Base-by-base conservation (phyloP, 2,888 invertebrate genomes). In the Ashinkailepas kermadecensis region DNA sequence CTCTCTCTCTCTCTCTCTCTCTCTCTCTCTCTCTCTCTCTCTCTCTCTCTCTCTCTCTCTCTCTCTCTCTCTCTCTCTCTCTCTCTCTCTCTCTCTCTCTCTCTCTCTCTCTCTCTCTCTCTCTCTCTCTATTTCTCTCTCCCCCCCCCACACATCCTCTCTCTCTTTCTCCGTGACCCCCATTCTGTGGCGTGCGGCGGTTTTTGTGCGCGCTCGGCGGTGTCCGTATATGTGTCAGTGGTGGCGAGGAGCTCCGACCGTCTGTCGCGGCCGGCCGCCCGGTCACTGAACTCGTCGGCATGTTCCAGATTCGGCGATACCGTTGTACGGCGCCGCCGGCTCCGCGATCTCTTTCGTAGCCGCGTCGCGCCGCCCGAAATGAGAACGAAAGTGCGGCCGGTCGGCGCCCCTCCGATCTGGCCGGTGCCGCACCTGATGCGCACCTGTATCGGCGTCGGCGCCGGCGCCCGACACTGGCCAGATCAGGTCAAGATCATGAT, bases 131-230 rank as follows among this genome's bases (percentile, higher is more conserved):
- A n/a, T n/a, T n/a, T n/a, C n/a, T n/a, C n/a, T n/a, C n/a, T n/a
- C n/a, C n/a, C n/a, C n/a, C n/a, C n/a, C n/a, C n/a, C n/a, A n/a
- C n/a, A n/a, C n/a, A n/a, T n/a, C n/a, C n/a, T n/a, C 58, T 80
- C 80, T 57, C 59, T 59, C 80, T 57, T 58, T 81, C 81, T 81
- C 81, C 56, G 70, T 81, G 74, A 78, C 74, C 81, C 56, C 81
- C 64, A 58, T 81, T 74, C 62, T 54, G 56, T 62, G 62, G 21
- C 56, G 15, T 1, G 54, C 58, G 64, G 25, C n/a, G 25, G 58
- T 39, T 39, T 74, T 67, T 80, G 58, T 58, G 54, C 18, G 56
- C 57, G 39, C 23, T 25, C 1, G 12, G 59, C 21, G 39, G 25
- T 9, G 8, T 64, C 56, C 25, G 64, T 12, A 64, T 80, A 64